These are phyloP conservation scores for Chloroclysta siterata DNA, from an alignment of 2,888 invertebrate genomes.

Conservation along the genomic window DNA sequence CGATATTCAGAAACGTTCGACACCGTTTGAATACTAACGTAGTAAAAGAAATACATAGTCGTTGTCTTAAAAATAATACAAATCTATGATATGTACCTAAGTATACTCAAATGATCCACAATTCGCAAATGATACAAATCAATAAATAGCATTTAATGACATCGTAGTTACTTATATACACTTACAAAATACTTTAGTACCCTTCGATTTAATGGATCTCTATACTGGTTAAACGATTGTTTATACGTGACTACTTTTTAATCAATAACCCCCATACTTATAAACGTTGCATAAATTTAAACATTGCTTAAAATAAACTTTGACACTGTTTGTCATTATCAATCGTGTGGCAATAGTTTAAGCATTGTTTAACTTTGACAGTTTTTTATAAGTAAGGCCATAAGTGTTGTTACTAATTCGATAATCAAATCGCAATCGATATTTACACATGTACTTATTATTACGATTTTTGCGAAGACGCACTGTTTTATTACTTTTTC, in stretches of 20 bases:
- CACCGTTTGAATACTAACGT: conserved; percentile 45
- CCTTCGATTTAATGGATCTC: conserved; percentile 81
- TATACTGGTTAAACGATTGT: conserved; percentile 74
- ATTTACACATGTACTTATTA: conserved; percentile 80
- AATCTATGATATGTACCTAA: conserved; percentile 83
- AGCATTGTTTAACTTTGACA: not conserved
- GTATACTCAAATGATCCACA: conserved; percentile 80
- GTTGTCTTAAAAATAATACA: conserved; percentile 71
- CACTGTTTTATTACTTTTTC: conserved; percentile 41
- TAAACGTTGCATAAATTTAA: not conserved
- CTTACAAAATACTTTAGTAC: conserved; percentile 81
- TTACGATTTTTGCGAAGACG: conserved; percentile 51
- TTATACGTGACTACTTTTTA: conserved; percentile 73
- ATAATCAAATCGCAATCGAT: conserved; percentile 72
- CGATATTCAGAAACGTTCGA: not conserved
- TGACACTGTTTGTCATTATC: not conserved
- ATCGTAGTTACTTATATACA: conserved; percentile 75
- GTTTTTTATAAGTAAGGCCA: not conserved
- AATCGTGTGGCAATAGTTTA: conserved; percentile 21
- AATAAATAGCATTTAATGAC: conserved; percentile 81
- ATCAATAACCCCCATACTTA: conserved; percentile 43
- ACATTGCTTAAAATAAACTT: not conserved
- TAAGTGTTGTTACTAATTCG: conserved; percentile 61
- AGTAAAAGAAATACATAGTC: conserved; percentile 53
- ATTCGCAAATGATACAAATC: conserved; percentile 77